Evolutionary conservation across 1,140 invertebrate genomes (phyloP).

Genomic region (Apis florea): DNA sequence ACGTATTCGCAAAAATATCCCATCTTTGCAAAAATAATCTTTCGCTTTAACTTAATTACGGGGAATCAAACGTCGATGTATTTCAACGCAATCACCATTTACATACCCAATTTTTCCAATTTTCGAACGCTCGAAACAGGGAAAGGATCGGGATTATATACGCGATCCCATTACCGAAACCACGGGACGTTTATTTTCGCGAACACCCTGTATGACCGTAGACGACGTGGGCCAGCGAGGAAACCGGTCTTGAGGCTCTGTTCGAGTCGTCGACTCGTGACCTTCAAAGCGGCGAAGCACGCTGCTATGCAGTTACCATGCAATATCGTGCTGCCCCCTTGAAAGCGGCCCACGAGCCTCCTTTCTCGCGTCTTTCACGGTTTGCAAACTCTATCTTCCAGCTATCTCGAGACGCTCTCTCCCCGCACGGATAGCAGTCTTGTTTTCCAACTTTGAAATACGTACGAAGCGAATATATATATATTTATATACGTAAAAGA

Average conservation of each 20-base stretch:
- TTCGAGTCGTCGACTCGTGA: slow-evolving; percentile 78
- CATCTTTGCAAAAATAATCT: too few relatives aligned
- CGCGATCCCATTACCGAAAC: slow-evolving; percentile 36
- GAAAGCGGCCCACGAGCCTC: slow-evolving; percentile 43
- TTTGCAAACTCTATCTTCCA: slow-evolving; percentile 8
- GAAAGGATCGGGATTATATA: too few relatives aligned
- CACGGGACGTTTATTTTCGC: slow-evolving; percentile 30
- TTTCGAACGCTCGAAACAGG: too few relatives aligned
- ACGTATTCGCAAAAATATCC: too few relatives aligned
- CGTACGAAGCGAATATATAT: too few relatives aligned
- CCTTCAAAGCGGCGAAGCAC: slow-evolving; percentile 75
- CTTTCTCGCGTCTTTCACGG: slow-evolving; percentile 37
- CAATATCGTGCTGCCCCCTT: slow-evolving; percentile 65
- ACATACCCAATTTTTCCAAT: too few relatives aligned
- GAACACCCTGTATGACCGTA: slow-evolving; percentile 64
- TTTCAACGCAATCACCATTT: too few relatives aligned
- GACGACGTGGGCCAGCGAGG: slow-evolving; percentile 65
- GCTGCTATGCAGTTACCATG: slow-evolving; percentile 69
- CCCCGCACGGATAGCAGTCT: background rate
- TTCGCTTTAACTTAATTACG: too few relatives aligned
- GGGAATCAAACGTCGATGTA: too few relatives aligned
- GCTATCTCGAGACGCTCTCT: slow-evolving; percentile 3
- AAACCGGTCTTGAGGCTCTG: slow-evolving; percentile 75
- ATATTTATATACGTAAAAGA: too few relatives aligned
- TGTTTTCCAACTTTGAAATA: slow-evolving; percentile 22